Percentiles rank a stretch among this genome's conserved stretches.
Conservation (phyloP, 1,140 invertebrate species). For the Drosophila hydei region DNA sequence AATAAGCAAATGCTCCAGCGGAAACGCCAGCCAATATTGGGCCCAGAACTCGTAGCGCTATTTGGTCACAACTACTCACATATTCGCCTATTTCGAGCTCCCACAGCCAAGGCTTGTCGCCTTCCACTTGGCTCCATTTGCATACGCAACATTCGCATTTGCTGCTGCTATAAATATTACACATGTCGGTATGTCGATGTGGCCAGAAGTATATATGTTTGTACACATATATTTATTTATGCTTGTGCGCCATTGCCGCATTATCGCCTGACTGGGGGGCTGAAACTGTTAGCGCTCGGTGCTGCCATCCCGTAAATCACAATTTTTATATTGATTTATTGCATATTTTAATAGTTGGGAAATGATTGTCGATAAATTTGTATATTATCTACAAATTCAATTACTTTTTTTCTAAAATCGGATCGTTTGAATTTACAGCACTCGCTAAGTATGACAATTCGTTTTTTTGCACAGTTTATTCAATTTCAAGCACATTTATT, state of each 20-base stretch:
- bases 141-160: slow-evolving; percentile 12
- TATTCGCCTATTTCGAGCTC: slow-evolving; percentile 1
- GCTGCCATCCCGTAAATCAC: slow-evolving; percentile 10
- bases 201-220: not conserved
- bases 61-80: slow-evolving; percentile 30
- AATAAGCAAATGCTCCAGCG: slow-evolving; percentile 37
- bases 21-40: slow-evolving; percentile 42
- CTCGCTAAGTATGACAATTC: not conserved
- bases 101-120: slow-evolving; percentile 3
- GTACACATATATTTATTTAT: not conserved
- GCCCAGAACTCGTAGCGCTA: slow-evolving; percentile 9
- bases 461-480: not conserved
- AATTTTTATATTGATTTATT: slow-evolving; percentile 22
- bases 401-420: slow-evolving; percentile 1
- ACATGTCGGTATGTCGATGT: not conserved
- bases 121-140: slow-evolving; percentile 29
- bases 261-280: not conserved
- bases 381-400: slow-evolving; percentile 20
- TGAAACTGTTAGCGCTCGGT: not conserved
- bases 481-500: too few relatives aligned
- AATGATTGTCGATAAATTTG: slow-evolving; percentile 37
- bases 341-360: slow-evolving; percentile 34
- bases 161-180: slow-evolving; percentile 2
- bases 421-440: not conserved
- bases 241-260: not conserved